These are phyloP conservation scores for Sterna hirundo DNA, from an alignment of 2,113 vertebrate genomes.

Conservation along the genomic window DNA sequence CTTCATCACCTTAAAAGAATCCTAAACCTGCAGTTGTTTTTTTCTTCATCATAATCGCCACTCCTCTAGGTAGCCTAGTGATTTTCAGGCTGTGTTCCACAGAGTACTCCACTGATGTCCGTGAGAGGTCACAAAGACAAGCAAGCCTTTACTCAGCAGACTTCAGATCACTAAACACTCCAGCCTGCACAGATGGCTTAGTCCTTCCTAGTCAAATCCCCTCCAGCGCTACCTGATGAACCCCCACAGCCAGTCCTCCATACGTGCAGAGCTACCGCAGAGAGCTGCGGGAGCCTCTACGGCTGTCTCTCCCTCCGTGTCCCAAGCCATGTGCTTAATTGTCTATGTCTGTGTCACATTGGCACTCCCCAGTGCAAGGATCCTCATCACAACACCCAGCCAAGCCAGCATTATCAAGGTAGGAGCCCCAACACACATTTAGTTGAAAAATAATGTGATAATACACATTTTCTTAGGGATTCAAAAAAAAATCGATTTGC, in stretches of 20 bases:
- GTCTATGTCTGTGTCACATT: rapidly evolving
- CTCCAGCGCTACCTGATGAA: background rate
- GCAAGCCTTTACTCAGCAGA: background rate
- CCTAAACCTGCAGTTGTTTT: background rate
- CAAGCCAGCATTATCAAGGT: background rate
- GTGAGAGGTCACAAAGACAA: background rate
- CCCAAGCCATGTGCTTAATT: background rate
- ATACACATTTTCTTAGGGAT: background rate
- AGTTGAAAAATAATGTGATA: background rate
- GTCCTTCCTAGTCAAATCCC: background rate
- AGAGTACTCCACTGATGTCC: background rate
- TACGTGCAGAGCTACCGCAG: background rate
- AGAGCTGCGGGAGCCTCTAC: background rate
- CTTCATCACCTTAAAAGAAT: background rate
- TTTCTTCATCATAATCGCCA: background rate
- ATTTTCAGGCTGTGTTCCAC: background rate
- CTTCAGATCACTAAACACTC: background rate
- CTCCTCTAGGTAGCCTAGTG: background rate
- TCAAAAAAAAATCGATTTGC: background rate
- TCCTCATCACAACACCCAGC: background rate
- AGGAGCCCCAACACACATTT: background rate
- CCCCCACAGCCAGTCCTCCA: background rate
- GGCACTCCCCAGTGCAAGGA: background rate
- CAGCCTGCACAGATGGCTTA: background rate
- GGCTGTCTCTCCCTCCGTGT: background rate